Base-by-base conservation (phyloP, 2,888 invertebrate genomes). In the Drosophila subquinaria region DNA sequence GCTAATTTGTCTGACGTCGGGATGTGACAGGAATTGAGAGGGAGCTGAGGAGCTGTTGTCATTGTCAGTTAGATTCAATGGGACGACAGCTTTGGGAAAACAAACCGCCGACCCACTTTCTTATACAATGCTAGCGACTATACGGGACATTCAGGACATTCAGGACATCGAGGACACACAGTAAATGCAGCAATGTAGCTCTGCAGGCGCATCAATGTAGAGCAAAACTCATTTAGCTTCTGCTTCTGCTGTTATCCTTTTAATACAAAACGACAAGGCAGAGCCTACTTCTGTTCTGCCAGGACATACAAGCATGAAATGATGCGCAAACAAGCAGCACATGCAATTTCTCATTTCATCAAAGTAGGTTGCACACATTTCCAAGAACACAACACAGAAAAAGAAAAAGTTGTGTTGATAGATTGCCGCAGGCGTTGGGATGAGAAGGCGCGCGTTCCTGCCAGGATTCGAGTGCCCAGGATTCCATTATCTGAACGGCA, bases 261-360 rank as follows among this genome's bases (percentile, higher is more conserved):
- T 83, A 67, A 66, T 77, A 69, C 40, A 45, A 13, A 60, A 52
- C 36, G 27, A 36, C 27, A 30, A 23, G 51, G 62, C 64, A 66
- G 53, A 50, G 71, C 86, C 82, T 73, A 76, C 69, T 84, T 73
- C 67, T 66, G 59, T 40, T 17, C 65, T 53, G 61, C 15, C 59
- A 38, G 64, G 68, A 82, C 69, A 52, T 35, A 80, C 68, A 81
- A 23, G 77, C 68, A 81, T 76, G 72, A 71, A 85, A 80, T 82
- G 76, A 76, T 67, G 76, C 70, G 79, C 76, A 80, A 80, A 79
- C 80, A 75, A 60, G 50, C 69, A 45, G 53, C 69, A 69, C 79
- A 81, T 73, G 88, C 88, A 75, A 84, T 84, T 88, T 88, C 73
- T 85, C 88, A 88, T 88, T 79, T 71, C 87, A 84, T 84, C 89